Percentiles rank a stretch among this genome's conserved stretches.
Conservation (phyloP, 1,140 invertebrate genomes). For the Pseudomyrmex sp. region DNA sequence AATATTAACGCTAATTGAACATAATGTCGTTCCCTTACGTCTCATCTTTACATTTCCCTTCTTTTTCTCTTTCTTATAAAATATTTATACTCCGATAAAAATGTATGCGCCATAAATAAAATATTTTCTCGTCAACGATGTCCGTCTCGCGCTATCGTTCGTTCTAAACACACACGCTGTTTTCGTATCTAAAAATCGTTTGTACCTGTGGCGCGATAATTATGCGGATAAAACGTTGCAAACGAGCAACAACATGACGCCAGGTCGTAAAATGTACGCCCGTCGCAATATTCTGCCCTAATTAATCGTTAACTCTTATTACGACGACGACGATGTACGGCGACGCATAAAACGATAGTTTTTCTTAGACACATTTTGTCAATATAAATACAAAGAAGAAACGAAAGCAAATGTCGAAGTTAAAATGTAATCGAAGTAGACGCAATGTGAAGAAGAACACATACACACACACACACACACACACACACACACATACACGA, state of each 20-base stretch:
- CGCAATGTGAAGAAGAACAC: too few species aligned
- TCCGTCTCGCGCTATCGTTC: too few species aligned
- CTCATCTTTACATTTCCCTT: not conserved
- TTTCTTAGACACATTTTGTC: not conserved
- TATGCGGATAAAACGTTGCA: not conserved
- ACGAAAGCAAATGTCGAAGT: too few species aligned
- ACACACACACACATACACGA: too few species aligned
- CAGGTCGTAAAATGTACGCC: constrained; percentile 2
- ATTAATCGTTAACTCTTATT: not conserved
- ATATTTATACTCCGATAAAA: constrained; percentile 27
- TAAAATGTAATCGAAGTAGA: too few species aligned
- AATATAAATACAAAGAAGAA: too few species aligned
- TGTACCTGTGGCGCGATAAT: not conserved
- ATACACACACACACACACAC: too few species aligned
- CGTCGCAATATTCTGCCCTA: not conserved
- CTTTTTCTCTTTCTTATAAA: constrained; percentile 3
- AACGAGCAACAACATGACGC: not conserved
- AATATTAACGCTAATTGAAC: constrained; percentile 32
- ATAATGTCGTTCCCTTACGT: not conserved
- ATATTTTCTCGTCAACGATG: constrained; percentile 2
- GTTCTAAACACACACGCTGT: not conserved
- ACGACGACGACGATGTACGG: not conserved
- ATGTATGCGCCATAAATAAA: not conserved
- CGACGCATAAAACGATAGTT: not conserved
- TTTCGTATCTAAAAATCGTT: constrained; percentile 30